Evolutionary conservation across 2,797 vertebrate species (phyloP), one percentile per base, ranked within the genome.

Genomic region (Scomberomorus guttatus): DNA sequence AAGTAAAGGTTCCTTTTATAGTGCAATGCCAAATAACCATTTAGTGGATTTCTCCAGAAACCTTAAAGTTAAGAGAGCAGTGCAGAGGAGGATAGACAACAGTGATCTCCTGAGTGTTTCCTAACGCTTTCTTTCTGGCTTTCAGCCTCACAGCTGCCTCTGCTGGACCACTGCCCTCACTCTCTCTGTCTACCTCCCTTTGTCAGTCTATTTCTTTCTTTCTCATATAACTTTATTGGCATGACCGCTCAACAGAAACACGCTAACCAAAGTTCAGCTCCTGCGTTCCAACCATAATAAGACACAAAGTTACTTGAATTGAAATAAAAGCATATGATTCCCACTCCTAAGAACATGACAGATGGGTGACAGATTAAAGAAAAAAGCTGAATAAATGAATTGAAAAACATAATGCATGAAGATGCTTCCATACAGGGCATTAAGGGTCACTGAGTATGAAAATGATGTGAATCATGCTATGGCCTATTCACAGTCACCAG

Each of bases 71-170:
- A 1, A 50, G 75, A 60, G 59, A 55, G 57, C 42, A 2, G 32
- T 20, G 56, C 48, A 59, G 64, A 71, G 0, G 52, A 62, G 65
- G 42, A 62, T 0, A 69, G 84, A 77, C 77, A 51, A 14, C 56
- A 22, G 56, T 1, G 67, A 67, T 83, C 72, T 83, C 79, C 27
- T 48, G 73, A 85, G 80, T 71, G 72, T 81, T 87, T 79, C 78
- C 72, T 78, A 81, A 87, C 67, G 67, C 68, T 86, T 60, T 82
- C 51, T 73, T 56, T 24, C 72, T 90, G 88, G 83, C 83, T 44
- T 58, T 57, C 72, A 68, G 81, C 75, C 82, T 82, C 80, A 77
- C 89, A 92, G 90, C 91, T 91, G 88, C 72, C 70, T 83, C 67
- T 58, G 66, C 80, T 86, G 60, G 58, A 87, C 32, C 80, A 3